Conservation (phyloP, 2,888 invertebrate species). For the Ischnura elegans region DNA sequence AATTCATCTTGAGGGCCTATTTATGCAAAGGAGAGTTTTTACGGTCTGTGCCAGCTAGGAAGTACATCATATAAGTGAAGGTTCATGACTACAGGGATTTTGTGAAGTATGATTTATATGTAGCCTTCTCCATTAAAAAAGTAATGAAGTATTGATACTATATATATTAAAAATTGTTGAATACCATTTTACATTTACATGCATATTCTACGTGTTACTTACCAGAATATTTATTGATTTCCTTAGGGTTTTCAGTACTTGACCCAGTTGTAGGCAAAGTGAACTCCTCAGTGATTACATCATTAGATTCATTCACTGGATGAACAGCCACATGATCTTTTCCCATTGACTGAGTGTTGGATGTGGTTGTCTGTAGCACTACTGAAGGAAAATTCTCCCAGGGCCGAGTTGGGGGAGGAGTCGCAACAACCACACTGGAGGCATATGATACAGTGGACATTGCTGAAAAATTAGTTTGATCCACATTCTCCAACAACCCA, state of each 20-base stretch:
- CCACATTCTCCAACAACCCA: constrained; percentile 3
- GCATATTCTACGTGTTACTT: neutral
- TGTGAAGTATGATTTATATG: no score
- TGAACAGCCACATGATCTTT: neutral
- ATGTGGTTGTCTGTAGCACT: neutral
- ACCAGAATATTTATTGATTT: neutral
- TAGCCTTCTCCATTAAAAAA: no score
- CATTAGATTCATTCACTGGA: neutral
- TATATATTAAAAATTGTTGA: neutral
- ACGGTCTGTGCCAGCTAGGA: no score
- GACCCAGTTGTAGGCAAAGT: neutral
- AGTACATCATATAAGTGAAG: no score
- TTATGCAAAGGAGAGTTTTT: no score
- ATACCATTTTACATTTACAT: neutral
- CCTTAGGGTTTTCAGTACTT: neutral
- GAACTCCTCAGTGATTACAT: neutral
- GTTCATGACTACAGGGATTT: no score
- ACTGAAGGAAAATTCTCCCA: neutral
- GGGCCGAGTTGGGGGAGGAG: neutral
- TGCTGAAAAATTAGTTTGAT: neutral
- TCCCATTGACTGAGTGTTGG: neutral
- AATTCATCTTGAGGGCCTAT: no score
- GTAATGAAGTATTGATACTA: neutral
- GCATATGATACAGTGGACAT: neutral
- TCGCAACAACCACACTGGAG: neutral